Percentiles rank a stretch among this genome's conserved stretches.
Conservation (phyloP, 2,888 invertebrate genomes). For the Brachyptera putata region DNA sequence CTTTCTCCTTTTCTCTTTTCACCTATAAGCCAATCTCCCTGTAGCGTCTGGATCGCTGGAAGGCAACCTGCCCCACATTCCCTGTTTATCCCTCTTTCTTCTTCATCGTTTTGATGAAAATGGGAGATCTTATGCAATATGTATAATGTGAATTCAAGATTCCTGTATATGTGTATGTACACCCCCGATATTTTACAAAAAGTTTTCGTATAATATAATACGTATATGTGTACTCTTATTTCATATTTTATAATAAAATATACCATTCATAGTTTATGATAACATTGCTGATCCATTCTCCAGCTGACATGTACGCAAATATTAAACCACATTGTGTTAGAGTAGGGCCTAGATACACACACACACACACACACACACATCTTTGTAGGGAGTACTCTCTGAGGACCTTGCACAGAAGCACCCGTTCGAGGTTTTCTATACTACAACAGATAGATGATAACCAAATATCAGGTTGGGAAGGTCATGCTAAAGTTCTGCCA, state of each 20-base stretch:
- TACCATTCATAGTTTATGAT: constrained; percentile 12
- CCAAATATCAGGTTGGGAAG: too few relatives aligned
- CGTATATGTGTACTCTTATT: too few relatives aligned
- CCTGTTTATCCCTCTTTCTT: constrained; percentile 8
- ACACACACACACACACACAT: neutral
- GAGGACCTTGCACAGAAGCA: too few relatives aligned
- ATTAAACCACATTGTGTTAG: constrained; percentile 14
- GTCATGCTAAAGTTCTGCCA: too few relatives aligned
- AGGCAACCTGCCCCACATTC: too few relatives aligned
- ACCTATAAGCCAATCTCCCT: constrained; percentile 15
- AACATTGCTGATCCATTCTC: constrained; percentile 1
- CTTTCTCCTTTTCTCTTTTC: too few relatives aligned
- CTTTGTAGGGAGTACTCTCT: too few relatives aligned
- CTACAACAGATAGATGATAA: too few relatives aligned
- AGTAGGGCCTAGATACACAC: neutral
- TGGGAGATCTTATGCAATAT: constrained; percentile 15
- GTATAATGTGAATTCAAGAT: constrained; percentile 11
- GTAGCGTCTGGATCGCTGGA: neutral
- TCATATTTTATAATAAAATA: constrained; percentile 11
- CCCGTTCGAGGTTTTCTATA: too few relatives aligned
- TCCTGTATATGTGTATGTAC: neutral
- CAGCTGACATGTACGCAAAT: constrained; percentile 1
- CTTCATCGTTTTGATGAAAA: constrained; percentile 16
- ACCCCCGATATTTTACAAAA: constrained; percentile 4
- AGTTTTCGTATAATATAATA: too few relatives aligned